Percentiles rank a stretch among this genome's conserved stretches.
phyloP scores from a whole-genome alignment of 2,113 vertebrate species.

The Zosterops pallidus region DNA sequence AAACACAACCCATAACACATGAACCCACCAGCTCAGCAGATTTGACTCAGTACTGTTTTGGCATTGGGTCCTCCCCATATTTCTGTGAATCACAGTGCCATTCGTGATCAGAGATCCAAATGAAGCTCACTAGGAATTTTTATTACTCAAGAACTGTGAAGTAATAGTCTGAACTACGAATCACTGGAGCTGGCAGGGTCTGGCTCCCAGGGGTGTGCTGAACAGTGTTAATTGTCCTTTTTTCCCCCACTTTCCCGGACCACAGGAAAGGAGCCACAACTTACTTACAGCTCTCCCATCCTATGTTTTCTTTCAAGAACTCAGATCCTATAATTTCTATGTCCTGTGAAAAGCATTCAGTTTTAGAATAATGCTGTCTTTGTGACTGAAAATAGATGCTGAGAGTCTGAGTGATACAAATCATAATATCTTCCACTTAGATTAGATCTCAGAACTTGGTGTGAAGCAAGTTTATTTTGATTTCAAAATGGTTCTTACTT shows the following conservation, averaged over 20 bases:
- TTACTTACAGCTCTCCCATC: neutral
- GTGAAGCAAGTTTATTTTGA: neutral
- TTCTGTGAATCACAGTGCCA: slow-evolving; percentile 56
- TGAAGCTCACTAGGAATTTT: slow-evolving; percentile 58
- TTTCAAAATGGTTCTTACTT: neutral
- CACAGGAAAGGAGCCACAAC: neutral
- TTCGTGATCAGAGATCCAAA: slow-evolving; percentile 46
- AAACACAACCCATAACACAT: neutral
- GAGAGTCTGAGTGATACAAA: neutral
- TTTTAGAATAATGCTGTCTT: neutral
- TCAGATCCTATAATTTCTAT: neutral
- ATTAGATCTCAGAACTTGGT: slow-evolving; percentile 5
- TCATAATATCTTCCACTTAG: neutral
- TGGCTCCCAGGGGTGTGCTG: slow-evolving; percentile 9
- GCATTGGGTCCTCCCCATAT: neutral
- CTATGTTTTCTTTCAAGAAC: neutral
- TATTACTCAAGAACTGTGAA: slow-evolving; percentile 58
- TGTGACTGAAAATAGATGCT: neutral
- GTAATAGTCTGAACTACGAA: slow-evolving; percentile 14
- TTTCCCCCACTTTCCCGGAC: neutral
- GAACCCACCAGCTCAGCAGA: slow-evolving; percentile 54
- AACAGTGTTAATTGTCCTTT: slow-evolving; percentile 26
- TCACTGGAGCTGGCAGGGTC: slow-evolving; percentile 28
- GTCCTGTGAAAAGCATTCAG: neutral
- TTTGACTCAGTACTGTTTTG: slow-evolving; percentile 24